A percentile compares a stretch with the other conserved stretches of the same genome.
phyloP scores from a whole-genome alignment of 2,888 invertebrate genomes.

The Drosophila cyrtoloma region DNA sequence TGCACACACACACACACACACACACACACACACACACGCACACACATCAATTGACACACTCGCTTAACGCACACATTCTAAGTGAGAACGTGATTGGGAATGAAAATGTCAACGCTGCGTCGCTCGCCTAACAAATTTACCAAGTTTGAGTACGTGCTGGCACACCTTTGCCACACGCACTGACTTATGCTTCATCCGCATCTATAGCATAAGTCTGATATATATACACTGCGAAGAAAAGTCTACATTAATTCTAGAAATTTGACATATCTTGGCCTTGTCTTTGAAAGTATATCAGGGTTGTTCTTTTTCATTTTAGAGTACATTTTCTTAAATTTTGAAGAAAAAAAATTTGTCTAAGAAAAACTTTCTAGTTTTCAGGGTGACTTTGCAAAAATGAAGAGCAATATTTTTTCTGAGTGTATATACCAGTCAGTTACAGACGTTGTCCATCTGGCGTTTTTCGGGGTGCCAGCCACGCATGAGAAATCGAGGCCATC shows the following conservation, averaged over 20 bases:
- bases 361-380: not conserved
- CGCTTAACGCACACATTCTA: not conserved
- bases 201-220: constrained; percentile 40
- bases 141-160: constrained; percentile 49
- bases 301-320: no score
- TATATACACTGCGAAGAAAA: constrained; percentile 19
- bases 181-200: not conserved
- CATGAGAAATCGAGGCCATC: constrained; percentile 50
- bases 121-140: constrained; percentile 50
- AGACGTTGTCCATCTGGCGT: constrained; percentile 18
- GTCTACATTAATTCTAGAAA: no score
- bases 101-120: constrained; percentile 31
- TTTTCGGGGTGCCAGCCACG: constrained; percentile 9
- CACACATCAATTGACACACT: constrained; percentile 7
- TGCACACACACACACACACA: not conserved
- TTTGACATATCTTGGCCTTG: no score
- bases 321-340: no score
- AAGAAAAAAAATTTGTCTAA: no score
- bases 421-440: constrained; percentile 18
- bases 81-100: constrained; percentile 36
- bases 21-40: constrained; percentile 1
- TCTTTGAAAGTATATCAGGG: no score
- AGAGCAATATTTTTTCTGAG: not conserved
- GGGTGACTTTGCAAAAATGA: not conserved
- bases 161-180: constrained; percentile 13